Evolutionary conservation across 2,888 invertebrate genomes (phyloP), one percentile per base, ranked within the genome.

Genomic region (Leucania comma): DNA sequence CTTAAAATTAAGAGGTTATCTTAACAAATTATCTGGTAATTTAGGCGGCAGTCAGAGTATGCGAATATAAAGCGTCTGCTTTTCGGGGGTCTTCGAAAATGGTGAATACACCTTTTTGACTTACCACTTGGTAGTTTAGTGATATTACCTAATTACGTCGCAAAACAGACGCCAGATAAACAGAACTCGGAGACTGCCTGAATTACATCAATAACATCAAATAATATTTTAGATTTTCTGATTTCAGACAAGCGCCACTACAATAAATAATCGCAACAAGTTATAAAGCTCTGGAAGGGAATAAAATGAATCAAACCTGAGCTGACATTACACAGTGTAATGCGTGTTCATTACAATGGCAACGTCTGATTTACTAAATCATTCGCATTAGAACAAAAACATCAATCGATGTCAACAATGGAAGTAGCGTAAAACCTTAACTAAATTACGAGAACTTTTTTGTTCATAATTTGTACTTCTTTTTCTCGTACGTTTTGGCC

Each of bases 401-500:
- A 82, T 80, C 77, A 68, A 82, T 83, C 78, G 80, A 86, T 85
- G 82, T 84, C 72, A 87, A 83, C 79, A 83, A 84, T 84, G 81
- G 85, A 87, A 88, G 87, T 88, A 84, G 87, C 86, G 80, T 89
- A 87, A 89, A 89, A 87, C 84, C 90, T 92, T 93, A 93, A 94
- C 91, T 92, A 91, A 94, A 93, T 91, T 89, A 92, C 91, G 92
- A 93, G 91, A 92, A 91, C 90, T 81, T 72, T 89, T 90, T 91
- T 91, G 87, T 89, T 85, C 90, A 68, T 90, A 91, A 92, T 94
- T 95, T 95, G 95, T 95, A 95, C 95, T 95, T 91, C 89, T 90
- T 90, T 87, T 91, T 91, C 92, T 93, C 94, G 93, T 93, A 91
- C 87, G 82, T 91, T n/a, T 95, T 95, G 95, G 94, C 94, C 95